Base-by-base conservation (phyloP, 2,888 invertebrate species). In the Acheta domesticus region DNA sequence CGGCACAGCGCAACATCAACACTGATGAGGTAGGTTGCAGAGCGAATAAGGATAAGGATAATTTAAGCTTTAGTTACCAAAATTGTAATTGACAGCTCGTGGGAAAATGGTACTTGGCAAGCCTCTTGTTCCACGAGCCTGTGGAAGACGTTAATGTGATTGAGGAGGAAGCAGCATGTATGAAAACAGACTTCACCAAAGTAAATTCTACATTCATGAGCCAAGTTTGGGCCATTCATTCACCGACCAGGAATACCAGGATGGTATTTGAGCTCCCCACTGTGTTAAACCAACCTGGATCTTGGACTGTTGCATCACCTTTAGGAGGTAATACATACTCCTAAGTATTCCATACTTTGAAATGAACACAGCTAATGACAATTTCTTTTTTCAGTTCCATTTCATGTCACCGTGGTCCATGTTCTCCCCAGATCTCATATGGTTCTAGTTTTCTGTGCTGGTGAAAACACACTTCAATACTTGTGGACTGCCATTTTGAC, bases 81-180 rank as follows among this genome's bases (percentile, higher is more conserved):
- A 36, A 36, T 8, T 36, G 36, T 36, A 8, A 36, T 36, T 36
- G 36, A 36, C 49, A 78, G 78, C 49, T 78, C 3, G n/a, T 78
- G 78, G 78, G 78, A 12, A 36, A 78, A 75, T 78, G 78, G 78
- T 74, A 78, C 16, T 49, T 78, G 19, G 75, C 48, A 12, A 11
- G 75, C 36, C 49, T 78, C n/a, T 20, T 78, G 12, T 75, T 75
- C 49, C 75, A 78, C 50, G 36, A 36, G 36, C 36, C 36, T 5
- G 36, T 36, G 36, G 36, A 36, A 36, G 8, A 36, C 8, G 36
- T 36, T 36, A 36, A 8, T 36, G 36, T 36, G 1, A 36, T 36
- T 8, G 36, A 36, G 36, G 36, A 36, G 36, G 36, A 36, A 36
- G 36, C 36, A 36, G 36, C 36, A 36, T 78, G 78, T 49, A 49